Base-by-base conservation (phyloP, 2,888 invertebrate genomes). In the Meghimatium bilineatum region DNA sequence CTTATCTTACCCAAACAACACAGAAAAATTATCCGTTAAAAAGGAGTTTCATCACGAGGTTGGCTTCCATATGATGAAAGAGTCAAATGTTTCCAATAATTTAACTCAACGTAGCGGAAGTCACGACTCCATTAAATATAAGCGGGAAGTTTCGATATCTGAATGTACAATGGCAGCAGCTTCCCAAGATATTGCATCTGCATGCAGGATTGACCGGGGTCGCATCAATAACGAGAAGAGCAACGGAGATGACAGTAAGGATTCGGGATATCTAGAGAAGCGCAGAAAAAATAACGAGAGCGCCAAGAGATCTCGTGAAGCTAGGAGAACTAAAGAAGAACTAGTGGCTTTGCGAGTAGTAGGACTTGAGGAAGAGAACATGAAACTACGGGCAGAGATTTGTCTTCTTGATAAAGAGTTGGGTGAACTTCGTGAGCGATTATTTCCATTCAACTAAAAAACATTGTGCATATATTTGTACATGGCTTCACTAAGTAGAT, bases 261-360 rank as follows among this genome's bases (percentile, higher is more conserved):
- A 94, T 88, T 89, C 89, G 49, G 75, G 84, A 26, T 94, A 94
- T 85, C 92, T 92, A 92, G 94, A 94, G 79, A 92, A 93, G 77
- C 89, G 94, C n/a, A 90, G 92, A 84, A 93, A 93, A 87, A 94
- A 94, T 88, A 94, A 94, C 86, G 93, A 93, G 82, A 93, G 93
- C 14, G 94, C 94, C 12, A 92, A 93, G 84, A 88, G 93, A 76
- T 94, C 94, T 1, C 89, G 94, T 23, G 94, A 94, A 78, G 88
- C 91, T 0, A 87, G 93, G 12, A 89, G 93, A 36, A 89, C 90
- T 88, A 93, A 93, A 85, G 94, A 94, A 86, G 93, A 93, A 72
- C 91, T 92, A 85, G 92, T 93, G 29, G 91, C 92, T 29, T 84
- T 92, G 77, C 84, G 91, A 69, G 82, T 84, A n/a, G 63, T 82